phyloP scores from a whole-genome alignment of 2,797 vertebrate species.

The Enteromius thamalakanensis region DNA sequence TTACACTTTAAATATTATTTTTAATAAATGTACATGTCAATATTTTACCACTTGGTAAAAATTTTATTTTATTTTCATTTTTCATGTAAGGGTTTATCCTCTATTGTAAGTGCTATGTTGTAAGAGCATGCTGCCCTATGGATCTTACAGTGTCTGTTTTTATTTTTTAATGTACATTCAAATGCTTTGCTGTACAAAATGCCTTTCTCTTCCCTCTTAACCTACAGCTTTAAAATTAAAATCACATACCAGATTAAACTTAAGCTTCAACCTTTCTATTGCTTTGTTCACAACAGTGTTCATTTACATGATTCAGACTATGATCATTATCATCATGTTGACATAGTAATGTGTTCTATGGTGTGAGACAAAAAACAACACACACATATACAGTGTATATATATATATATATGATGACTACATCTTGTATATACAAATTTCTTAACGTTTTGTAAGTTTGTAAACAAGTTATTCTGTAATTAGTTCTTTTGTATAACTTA shows the following conservation, averaged over 20 bases:
- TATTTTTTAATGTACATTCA: slow-evolving; percentile 8
- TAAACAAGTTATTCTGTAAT: neutral
- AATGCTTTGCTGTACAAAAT: slow-evolving; percentile 55
- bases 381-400: no score
- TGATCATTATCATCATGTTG: neutral
- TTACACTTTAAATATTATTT: slow-evolving; percentile 33
- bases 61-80: neutral
- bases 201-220: slow-evolving; percentile 46
- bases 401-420: neutral
- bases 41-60: neutral
- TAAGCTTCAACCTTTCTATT: neutral
- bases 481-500: no score
- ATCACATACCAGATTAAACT: neutral
- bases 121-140: slow-evolving; percentile 41
- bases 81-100: neutral
- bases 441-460: no score
- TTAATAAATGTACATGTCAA: slow-evolving; percentile 2
- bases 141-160: slow-evolving; percentile 74
- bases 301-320: neutral
- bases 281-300: neutral
- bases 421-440: neutral
- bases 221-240: slow-evolving; percentile 55
- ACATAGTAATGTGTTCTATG: no score
- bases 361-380: no score
- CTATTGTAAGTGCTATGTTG: slow-evolving; percentile 13